These are phyloP conservation scores for Heterotilapia buettikoferi DNA, from an alignment of 2,113 vertebrate genomes.

Conservation along the genomic window DNA sequence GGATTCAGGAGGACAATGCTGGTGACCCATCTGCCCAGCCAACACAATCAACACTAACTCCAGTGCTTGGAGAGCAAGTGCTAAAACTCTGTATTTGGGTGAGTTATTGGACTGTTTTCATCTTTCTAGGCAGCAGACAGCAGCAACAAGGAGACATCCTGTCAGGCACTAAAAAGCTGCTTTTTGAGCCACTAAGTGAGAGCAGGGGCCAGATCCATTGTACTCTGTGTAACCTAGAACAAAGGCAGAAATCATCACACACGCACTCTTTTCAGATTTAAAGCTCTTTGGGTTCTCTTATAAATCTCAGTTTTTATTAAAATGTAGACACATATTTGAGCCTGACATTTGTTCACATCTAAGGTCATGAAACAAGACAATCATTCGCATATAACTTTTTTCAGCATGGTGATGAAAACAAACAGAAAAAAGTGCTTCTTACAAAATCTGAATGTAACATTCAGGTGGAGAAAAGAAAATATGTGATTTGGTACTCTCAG, in stretches of 20 bases:
- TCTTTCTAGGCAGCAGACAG: not conserved
- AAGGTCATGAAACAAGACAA: not conserved
- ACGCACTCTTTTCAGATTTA: not conserved
- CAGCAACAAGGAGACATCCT: not conserved
- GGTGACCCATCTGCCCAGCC: not conserved
- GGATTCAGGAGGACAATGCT: not conserved
- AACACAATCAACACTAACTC: not conserved
- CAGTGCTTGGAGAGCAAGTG: not conserved
- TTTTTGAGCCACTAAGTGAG: not conserved
- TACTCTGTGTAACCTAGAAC: not conserved
- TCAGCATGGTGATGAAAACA: not conserved
- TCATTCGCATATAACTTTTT: not conserved
- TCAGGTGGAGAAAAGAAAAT: not conserved
- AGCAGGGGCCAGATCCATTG: not conserved
- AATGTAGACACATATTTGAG: not conserved
- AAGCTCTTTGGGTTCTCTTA: not conserved
- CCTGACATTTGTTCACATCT: not conserved
- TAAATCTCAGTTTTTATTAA: not conserved
- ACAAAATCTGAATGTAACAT: not conserved
- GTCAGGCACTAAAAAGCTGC: not conserved
- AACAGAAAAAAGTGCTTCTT: not conserved
- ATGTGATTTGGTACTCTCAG: not conserved
- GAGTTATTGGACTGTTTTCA: not conserved
- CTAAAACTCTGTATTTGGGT: not conserved
- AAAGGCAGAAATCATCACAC: not conserved